Base-by-base conservation (phyloP, 1,140 invertebrate genomes). In the Ceratoteleas bidentatus region DNA sequence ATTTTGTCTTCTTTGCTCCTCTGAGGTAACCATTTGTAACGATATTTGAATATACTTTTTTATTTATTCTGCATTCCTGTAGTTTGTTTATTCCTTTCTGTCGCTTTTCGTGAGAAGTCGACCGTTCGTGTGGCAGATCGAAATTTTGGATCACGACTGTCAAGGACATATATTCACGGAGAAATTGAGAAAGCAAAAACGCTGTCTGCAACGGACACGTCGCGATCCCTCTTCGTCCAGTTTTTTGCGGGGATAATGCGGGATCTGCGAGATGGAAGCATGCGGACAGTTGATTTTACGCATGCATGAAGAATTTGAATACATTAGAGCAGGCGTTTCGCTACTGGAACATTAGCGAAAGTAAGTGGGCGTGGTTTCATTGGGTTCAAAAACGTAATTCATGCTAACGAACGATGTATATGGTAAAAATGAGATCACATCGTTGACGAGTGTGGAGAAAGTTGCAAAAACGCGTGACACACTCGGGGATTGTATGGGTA, bases 1-100 rank as follows among this genome's bases (percentile, higher is more conserved):
- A 78, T 54, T 47, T 33, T 16, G 38, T 65, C 34, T 58, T 61
- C 8, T 33, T 47, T 56, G 47, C 11, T 50, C 56, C 61, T 66
- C 49, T 11, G 34, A 14, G 45, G 15, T 43, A 65, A 70, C 43
- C 16, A 61, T 38, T 60, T 79, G 76, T 79, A 72, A 65, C 11
- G 34, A 53, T 66, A 24, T 66, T 65, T 72, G 60, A 72, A 79
- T 79, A 79, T 72, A 79, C 34, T 45, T 78, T 76, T 56, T 70
- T 78, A 70, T 78, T 78, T 78, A 70, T 78, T 78, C 3, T 64
- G 34, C 10, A 69, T 15, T 47, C 8, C 9, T 57, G 57, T 77
- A 40, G 15, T 77, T 77, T 64, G 56, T 69, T 70, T 69, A 33
- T 40, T 69, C 74, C 57, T 64, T 52, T 24, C 24, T 24, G 24